phyloP scores from a whole-genome alignment of 1,140 invertebrate species.

The Bathynomus jamesi region DNA sequence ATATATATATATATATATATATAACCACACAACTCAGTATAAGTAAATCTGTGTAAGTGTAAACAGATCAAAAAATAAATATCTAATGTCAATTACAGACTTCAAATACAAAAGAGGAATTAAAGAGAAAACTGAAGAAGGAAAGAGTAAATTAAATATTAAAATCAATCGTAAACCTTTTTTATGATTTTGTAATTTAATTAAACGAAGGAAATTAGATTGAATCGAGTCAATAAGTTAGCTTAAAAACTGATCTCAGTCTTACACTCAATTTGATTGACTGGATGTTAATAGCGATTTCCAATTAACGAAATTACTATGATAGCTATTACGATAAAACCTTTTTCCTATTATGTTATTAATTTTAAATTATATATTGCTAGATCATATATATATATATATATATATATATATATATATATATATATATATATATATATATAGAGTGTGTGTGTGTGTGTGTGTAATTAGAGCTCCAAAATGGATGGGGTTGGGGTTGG shows the following conservation, averaged over 20 bases:
- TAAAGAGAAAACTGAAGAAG: no score
- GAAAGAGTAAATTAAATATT: no score
- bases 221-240: no score
- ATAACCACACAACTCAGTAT: not conserved
- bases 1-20: not conserved
- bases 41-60: not conserved
- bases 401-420: not conserved
- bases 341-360: not conserved
- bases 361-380: not conserved
- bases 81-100: no score
- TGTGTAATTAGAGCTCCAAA: no score
- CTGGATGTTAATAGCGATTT: not conserved
- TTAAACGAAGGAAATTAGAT: no score
- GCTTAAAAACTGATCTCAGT: no score
- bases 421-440: not conserved
- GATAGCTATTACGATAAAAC: not conserved
- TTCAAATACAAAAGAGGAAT: no score
- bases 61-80: not conserved
- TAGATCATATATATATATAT: not conserved
- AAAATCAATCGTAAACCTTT: no score
- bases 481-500: not conserved
- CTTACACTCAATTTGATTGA: not conserved
- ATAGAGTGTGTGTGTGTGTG: not conserved
- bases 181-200: no score
- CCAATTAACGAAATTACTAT: not conserved